Conservation (phyloP, 2,888 invertebrate species). For the Leptinotarsa peninsularis region DNA sequence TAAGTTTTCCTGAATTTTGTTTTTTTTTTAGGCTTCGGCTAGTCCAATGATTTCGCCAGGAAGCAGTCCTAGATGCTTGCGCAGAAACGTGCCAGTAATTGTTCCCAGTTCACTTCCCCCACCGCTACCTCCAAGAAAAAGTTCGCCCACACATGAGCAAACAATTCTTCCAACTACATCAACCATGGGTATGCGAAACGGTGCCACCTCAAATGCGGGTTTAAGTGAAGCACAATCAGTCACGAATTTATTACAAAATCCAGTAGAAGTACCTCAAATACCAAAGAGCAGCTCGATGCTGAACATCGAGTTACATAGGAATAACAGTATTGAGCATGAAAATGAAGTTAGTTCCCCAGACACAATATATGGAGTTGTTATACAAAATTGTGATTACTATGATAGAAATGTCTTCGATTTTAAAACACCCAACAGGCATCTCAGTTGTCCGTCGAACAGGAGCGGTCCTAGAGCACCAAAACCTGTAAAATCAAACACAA, state of each 20-base stretch:
- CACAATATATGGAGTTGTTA: conserved; percentile 79
- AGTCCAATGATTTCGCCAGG: conserved; percentile 72
- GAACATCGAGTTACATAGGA: conserved; percentile 58
- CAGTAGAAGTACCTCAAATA: conserved; percentile 56
- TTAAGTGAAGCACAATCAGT: conserved; percentile 61
- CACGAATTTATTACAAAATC: conserved; percentile 57
- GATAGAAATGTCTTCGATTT: conserved; percentile 55
- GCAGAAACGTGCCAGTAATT: conserved; percentile 63
- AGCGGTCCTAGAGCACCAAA: conserved; percentile 46
- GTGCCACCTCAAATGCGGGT: conserved; percentile 46
- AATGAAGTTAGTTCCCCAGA: conserved; percentile 75
- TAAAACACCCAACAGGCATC: conserved; percentile 57
- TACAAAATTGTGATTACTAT: conserved; percentile 69
- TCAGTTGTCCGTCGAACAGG: conserved; percentile 60
- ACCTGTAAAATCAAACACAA: conserved; percentile 70
- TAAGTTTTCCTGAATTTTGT: too few species aligned
- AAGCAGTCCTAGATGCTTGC: conserved; percentile 68
- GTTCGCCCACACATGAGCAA: conserved; percentile 68
- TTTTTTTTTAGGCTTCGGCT: conserved; percentile 64
- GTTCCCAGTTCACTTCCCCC: conserved; percentile 67
- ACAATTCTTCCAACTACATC: conserved; percentile 52
- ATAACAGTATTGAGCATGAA: conserved; percentile 37
- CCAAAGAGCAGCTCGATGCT: conserved; percentile 64
- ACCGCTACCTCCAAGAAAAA: conserved; percentile 74
- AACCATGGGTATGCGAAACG: conserved; percentile 47